Evolutionary conservation across 2,888 invertebrate genomes (phyloP).

Genomic region (Merodon equestris): DNA sequence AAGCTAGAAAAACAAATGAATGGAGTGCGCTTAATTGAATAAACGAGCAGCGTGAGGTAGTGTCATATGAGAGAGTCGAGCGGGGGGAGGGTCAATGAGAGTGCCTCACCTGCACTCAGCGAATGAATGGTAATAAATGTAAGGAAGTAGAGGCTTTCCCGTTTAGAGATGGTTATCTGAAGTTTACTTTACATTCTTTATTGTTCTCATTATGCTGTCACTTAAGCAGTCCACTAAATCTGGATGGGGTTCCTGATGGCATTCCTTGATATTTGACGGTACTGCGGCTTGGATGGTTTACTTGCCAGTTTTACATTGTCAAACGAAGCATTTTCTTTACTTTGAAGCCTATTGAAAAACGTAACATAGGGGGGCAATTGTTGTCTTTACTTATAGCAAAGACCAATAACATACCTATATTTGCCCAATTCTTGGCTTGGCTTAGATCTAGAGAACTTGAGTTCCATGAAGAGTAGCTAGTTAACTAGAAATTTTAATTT

Average conservation of each 20-base stretch:
- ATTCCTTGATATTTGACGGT: neutral
- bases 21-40: slow-evolving; percentile 62
- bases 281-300: neutral
- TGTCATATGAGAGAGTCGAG: slow-evolving; percentile 23
- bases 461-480: too few relatives aligned
- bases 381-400: too few relatives aligned
- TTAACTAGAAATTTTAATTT: too few relatives aligned
- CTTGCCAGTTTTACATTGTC: slow-evolving; percentile 32
- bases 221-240: slow-evolving; percentile 22
- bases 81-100: slow-evolving; percentile 40
- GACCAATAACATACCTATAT: too few relatives aligned
- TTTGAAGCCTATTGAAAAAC: too few relatives aligned
- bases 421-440: too few relatives aligned
- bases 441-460: too few relatives aligned
- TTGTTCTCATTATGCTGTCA: slow-evolving; percentile 50
- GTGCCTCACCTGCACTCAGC: slow-evolving; percentile 44
- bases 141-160: slow-evolving; percentile 39
- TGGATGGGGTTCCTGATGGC: neutral
- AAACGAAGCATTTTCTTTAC: too few relatives aligned
- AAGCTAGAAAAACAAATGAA: slow-evolving; percentile 28
- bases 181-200: slow-evolving; percentile 44
- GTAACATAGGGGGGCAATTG: too few relatives aligned
- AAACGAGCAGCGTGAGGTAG: slow-evolving; percentile 60
- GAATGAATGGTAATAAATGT: neutral
- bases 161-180: slow-evolving; percentile 48